Evolutionary conservation across 2,797 vertebrate species (phyloP).

Genomic region (Vireo griseus): DNA sequence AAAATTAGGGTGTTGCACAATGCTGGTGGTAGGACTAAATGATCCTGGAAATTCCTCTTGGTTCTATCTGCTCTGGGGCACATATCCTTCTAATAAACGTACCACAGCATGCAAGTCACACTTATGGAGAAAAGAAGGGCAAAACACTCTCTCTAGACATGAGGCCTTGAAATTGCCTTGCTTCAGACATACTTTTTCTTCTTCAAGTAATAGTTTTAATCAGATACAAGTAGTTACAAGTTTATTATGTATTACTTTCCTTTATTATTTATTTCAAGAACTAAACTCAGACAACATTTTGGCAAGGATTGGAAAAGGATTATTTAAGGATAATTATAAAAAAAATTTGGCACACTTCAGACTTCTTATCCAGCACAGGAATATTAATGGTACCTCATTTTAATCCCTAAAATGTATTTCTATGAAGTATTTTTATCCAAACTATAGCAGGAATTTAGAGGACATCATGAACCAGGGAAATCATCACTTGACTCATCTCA

Average conservation of each 20-base stretch:
- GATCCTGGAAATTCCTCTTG: neutral
- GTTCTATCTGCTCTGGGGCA: neutral
- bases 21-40: neutral
- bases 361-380: neutral
- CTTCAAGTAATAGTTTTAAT: neutral
- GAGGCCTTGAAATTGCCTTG: neutral
- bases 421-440: neutral
- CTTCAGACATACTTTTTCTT: neutral
- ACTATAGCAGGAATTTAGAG: constrained; percentile 10
- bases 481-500: constrained; percentile 50
- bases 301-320: neutral
- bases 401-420: neutral
- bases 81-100: neutral
- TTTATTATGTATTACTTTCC: neutral
- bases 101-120: neutral
- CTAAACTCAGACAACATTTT: neutral
- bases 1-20: neutral
- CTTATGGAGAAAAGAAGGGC: neutral
- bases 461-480: constrained; percentile 13
- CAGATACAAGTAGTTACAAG: neutral
- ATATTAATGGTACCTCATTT: neutral
- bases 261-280: neutral
- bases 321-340: neutral
- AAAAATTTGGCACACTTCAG: neutral
- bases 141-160: neutral